Conservation (phyloP, 2,113 vertebrate genomes). For the Cyprinus carpio region DNA sequence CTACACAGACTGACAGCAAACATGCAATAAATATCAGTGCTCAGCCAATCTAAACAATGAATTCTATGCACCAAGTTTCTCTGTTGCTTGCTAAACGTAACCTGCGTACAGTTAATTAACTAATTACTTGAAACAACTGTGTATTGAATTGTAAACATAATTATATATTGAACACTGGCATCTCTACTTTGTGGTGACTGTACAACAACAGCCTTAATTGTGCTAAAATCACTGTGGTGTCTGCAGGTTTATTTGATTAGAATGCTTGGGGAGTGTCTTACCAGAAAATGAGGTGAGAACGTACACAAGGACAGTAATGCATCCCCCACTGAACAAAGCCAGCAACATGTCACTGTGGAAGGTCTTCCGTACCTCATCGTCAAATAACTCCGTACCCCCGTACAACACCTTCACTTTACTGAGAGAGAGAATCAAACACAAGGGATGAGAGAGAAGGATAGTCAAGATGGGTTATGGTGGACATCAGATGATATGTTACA, state of each 20-base stretch:
- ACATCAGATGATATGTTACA: not conserved
- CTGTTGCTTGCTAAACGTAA: too few species aligned
- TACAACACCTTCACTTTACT: slow-evolving; percentile 97
- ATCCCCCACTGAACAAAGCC: slow-evolving; percentile 92
- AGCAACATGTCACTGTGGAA: slow-evolving; percentile 97
- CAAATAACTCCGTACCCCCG: slow-evolving; percentile 93
- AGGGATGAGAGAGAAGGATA: not conserved
- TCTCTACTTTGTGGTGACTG: too few species aligned
- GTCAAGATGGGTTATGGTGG: not conserved
- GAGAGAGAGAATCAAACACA: slow-evolving; percentile 24
- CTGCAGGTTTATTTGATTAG: not conserved
- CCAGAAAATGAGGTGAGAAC: slow-evolving; percentile 95
- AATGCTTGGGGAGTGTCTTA: slow-evolving; percentile 62
- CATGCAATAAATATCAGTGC: not conserved
- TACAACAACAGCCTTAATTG: too few species aligned
- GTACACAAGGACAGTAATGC: slow-evolving; percentile 90
- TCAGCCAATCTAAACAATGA: not conserved
- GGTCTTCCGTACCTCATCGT: slow-evolving; percentile 93
- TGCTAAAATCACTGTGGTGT: not conserved
- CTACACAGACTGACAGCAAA: too few species aligned
- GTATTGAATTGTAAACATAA: too few species aligned
- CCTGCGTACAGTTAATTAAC: too few species aligned
- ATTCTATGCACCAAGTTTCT: too few species aligned
- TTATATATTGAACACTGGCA: too few species aligned
- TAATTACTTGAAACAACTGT: too few species aligned